Base-by-base conservation (phyloP, 2,797 vertebrate genomes). In the Dromococcyx pavoninus region DNA sequence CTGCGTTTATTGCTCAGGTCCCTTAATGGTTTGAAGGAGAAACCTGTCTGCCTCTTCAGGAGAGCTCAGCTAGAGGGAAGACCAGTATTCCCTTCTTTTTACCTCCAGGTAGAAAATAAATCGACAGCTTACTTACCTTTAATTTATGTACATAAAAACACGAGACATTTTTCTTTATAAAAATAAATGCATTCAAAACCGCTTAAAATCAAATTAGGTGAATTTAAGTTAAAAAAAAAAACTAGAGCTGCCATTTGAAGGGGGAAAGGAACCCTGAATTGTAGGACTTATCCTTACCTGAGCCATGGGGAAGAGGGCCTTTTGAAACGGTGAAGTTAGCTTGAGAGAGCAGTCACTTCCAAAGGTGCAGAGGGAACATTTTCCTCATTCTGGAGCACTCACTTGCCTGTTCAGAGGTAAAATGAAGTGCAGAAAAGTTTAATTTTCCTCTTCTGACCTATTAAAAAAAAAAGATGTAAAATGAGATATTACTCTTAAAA, bases 351-450 rank as follows among this genome's bases (percentile, higher is more conserved):
- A 67, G 12, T 76, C 21, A 37, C 32, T 93, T 85, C 33, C 50
- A 71, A 86, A 75, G 18, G 13, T 28, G 18, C 18, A 46, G 5
- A 79, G n/a, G 89, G 35, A 93, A 23, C 23, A 60, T 74, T 50
- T 87, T 71, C 18, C 15, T 86, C 22, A 22, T 77, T 83, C 9
- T 6, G 33, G 22, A 80, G 28, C n/a, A 51, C 6, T 86, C 69
- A 74, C 13, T 73, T 88, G 8, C 28, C 57, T 83, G 17, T n/a
- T 91, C 43, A 72, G 35, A 91, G 58, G 58, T 70, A 89, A 92
- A 86, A 88, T 46, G n/a, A 86, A 92, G 61, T 75, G 23, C 65
- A 94, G 61, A 58, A 86, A 89, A 88, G 72, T 74, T 89, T 74
- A 24, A 79, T 79, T 87, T 89, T 87, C 23, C 9, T 85, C 11